Conservation (phyloP, 2,797 vertebrate genomes). For the Parauchenoglanis punctatus region DNA sequence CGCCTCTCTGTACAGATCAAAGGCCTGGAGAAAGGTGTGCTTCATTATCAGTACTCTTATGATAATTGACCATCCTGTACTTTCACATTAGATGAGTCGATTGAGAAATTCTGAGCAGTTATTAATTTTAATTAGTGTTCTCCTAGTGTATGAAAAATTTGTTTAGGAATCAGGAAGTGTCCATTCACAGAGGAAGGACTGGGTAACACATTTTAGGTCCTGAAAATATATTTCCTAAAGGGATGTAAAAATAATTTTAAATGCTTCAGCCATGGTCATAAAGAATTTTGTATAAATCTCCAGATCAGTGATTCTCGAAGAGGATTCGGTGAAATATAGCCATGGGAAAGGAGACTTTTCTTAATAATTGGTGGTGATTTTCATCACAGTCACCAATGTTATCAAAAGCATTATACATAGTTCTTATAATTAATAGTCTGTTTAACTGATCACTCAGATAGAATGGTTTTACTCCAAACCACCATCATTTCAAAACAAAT, state of each 20-base stretch:
- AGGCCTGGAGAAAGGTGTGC: conserved; percentile 90
- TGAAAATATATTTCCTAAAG: not conserved
- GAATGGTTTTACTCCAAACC: not conserved
- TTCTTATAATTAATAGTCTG: not conserved
- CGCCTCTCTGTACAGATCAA: conserved; percentile 94
- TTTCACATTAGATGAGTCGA: not conserved
- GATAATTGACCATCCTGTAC: not conserved
- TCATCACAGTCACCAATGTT: not conserved
- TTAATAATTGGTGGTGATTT: not conserved
- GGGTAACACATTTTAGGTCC: not conserved
- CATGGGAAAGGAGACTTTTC: not conserved
- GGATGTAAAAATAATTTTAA: not conserved
- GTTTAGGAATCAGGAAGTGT: not conserved
- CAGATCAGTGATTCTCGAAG: not conserved
- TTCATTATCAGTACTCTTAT: not conserved
- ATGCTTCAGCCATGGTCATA: not conserved
- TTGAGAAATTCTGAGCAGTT: not conserved
- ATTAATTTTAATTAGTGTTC: not conserved
- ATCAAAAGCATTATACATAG: not conserved
- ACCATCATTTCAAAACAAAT: not conserved
- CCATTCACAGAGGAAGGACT: not conserved
- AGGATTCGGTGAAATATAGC: not conserved
- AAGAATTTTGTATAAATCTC: not conserved
- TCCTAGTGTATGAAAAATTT: not conserved
- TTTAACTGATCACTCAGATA: not conserved